Conservation (phyloP, 1,140 invertebrate genomes). For the Calliphora vicina region DNA sequence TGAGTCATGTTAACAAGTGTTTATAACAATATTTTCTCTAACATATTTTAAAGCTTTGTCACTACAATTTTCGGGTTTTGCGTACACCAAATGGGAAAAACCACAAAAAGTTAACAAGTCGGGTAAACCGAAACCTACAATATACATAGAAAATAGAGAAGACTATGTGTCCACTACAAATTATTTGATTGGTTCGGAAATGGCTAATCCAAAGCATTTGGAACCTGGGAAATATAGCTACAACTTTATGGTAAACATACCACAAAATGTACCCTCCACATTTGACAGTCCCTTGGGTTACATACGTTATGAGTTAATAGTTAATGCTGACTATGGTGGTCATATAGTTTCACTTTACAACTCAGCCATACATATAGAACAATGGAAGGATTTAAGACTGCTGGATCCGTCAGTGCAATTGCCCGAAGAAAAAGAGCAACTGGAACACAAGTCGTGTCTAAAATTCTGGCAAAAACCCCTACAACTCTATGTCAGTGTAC, state of each 20-base stretch:
- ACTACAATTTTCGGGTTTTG: slow-evolving; percentile 52
- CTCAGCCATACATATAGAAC: background rate
- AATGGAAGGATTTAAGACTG: background rate
- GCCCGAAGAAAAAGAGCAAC: background rate
- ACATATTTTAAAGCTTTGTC: slow-evolving; percentile 7
- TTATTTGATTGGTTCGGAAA: slow-evolving; percentile 58
- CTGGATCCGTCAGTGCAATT: background rate
- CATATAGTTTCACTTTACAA: background rate
- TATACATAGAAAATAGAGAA: slow-evolving; percentile 47
- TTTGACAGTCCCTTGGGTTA: slow-evolving; percentile 76
- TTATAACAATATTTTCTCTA: background rate
- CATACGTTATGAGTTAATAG: slow-evolving; percentile 74
- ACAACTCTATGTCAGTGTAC: slow-evolving; percentile 49
- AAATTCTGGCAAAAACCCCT: slow-evolving; percentile 53
- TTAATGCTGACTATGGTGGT: slow-evolving; percentile 70
- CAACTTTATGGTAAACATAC: slow-evolving; percentile 68
- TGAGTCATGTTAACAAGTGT: background rate
- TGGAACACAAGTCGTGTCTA: slow-evolving; percentile 43
- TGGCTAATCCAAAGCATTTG: slow-evolving; percentile 46
- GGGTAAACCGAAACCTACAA: slow-evolving; percentile 17
- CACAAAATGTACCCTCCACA: slow-evolving; percentile 70
- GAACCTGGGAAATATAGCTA: slow-evolving; percentile 67
- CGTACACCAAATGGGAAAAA: slow-evolving; percentile 47
- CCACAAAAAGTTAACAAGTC: slow-evolving; percentile 41
- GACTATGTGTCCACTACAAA: slow-evolving; percentile 57